These are phyloP conservation scores for Staurois parvus DNA, from an alignment of 2,797 vertebrate genomes.

Conservation along the genomic window DNA sequence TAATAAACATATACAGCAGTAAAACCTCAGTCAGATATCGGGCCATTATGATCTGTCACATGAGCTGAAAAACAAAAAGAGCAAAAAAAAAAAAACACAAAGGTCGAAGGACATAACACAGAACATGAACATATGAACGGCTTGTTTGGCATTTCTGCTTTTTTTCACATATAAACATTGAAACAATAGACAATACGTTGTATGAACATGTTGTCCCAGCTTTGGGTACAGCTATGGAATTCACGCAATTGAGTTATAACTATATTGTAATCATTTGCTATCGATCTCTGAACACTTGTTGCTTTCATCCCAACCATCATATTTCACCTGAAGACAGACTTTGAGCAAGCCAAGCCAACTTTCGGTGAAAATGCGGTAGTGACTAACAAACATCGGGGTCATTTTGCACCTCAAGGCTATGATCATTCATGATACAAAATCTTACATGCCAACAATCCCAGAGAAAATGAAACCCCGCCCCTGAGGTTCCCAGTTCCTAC, in stretches of 20 bases:
- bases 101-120: slow-evolving; percentile 39
- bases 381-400: not conserved
- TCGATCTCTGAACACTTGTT: not conserved
- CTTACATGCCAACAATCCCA: not conserved
- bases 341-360: not conserved
- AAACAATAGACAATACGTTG: slow-evolving; percentile 33
- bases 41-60: slow-evolving; percentile 52
- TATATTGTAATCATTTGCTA: not conserved
- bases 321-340: slow-evolving; percentile 1
- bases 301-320: not conserved
- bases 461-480: not conserved
- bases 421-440: slow-evolving; percentile 2
- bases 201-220: slow-evolving; percentile 35
- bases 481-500: not conserved
- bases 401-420: slow-evolving; percentile 16
- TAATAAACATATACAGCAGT: slow-evolving; percentile 29
- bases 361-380: not conserved
- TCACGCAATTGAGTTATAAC: not conserved
- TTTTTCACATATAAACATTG: slow-evolving; percentile 40
- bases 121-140: slow-evolving; percentile 22
- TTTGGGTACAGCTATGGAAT: not conserved
- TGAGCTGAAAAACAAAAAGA: slow-evolving; percentile 51
- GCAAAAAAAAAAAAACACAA: slow-evolving; percentile 37
- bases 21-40: slow-evolving; percentile 48
- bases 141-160: slow-evolving; percentile 32